Percentiles rank a stretch among this genome's conserved stretches.
phyloP scores from a whole-genome alignment of 2,113 vertebrate species.

The Sphaerodactylus townsendi region DNA sequence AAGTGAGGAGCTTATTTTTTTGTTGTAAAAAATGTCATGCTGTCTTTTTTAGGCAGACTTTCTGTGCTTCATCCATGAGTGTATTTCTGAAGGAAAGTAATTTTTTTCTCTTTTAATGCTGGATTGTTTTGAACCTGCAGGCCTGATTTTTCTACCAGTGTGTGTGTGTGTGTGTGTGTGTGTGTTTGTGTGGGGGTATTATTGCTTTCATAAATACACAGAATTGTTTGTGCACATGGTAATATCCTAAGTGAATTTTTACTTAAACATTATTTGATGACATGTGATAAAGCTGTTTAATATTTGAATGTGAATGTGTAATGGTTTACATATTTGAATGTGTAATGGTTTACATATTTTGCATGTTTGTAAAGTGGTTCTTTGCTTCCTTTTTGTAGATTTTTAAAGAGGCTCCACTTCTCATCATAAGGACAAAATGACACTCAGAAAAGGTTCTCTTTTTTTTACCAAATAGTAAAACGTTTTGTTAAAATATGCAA shows the following conservation, averaged over 20 bases:
- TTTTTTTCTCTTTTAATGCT: too few relatives aligned
- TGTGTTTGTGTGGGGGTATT: too few relatives aligned
- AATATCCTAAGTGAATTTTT: not conserved
- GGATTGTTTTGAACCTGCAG: too few relatives aligned
- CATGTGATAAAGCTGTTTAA: not conserved
- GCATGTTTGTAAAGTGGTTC: not conserved
- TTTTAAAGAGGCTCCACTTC: constrained; percentile 33
- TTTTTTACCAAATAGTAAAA: not conserved
- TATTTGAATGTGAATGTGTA: not conserved
- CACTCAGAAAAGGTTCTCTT: constrained; percentile 83
- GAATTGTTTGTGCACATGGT: not conserved
- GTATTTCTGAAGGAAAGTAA: too few relatives aligned
- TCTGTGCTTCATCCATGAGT: too few relatives aligned
- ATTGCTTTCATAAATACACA: too few relatives aligned
- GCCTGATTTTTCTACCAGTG: too few relatives aligned
- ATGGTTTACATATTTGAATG: not conserved
- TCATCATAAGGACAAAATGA: constrained; percentile 71
- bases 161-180: too few relatives aligned
- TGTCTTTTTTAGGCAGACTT: too few relatives aligned
- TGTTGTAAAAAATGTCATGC: too few relatives aligned
- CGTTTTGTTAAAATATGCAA: not conserved
- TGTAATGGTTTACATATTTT: not conserved
- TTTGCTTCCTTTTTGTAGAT: constrained; percentile 47
- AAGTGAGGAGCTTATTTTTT: too few relatives aligned
- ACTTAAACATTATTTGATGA: not conserved